Percentiles rank a stretch among this genome's conserved stretches.
phyloP scores from a whole-genome alignment of 2,797 vertebrate species.

The Epinephelus malabaricus region DNA sequence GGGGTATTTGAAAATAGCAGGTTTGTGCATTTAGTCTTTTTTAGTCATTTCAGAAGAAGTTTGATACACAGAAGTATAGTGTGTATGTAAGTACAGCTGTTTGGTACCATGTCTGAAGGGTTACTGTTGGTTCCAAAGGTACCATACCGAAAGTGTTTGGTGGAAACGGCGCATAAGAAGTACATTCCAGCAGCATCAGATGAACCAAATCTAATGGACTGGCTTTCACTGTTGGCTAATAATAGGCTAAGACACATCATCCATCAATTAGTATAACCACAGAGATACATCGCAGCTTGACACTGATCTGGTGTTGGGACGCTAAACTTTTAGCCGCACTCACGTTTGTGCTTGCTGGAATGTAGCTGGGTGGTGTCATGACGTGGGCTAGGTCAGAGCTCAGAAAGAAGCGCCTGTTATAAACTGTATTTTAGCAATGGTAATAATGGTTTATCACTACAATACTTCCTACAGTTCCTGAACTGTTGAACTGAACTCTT shows the following conservation, averaged over 20 bases:
- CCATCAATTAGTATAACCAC: slow-evolving; percentile 9
- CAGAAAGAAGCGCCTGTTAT: background rate
- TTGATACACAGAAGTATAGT: too few species aligned
- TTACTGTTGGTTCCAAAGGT: too few species aligned
- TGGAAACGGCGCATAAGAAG: too few species aligned
- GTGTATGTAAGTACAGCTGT: too few species aligned
- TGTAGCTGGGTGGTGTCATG: background rate
- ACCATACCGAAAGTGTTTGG: too few species aligned
- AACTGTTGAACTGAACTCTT: background rate
- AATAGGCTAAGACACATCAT: background rate
- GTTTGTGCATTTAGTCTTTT: too few species aligned
- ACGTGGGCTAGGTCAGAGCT: background rate
- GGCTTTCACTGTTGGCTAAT: slow-evolving; percentile 4
- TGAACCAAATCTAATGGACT: background rate
- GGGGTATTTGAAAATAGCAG: too few species aligned
- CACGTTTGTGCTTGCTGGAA: background rate
- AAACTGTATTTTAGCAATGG: background rate
- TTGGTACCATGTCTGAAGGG: too few species aligned
- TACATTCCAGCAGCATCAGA: background rate
- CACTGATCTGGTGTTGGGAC: background rate
- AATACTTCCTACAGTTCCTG: background rate
- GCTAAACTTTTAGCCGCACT: background rate
- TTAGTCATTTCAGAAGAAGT: too few species aligned
- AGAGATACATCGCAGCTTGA: slow-evolving; percentile 18
- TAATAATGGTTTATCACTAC: background rate